Base-by-base conservation (phyloP, 2,888 invertebrate genomes). In the Corythucha ciliata region DNA sequence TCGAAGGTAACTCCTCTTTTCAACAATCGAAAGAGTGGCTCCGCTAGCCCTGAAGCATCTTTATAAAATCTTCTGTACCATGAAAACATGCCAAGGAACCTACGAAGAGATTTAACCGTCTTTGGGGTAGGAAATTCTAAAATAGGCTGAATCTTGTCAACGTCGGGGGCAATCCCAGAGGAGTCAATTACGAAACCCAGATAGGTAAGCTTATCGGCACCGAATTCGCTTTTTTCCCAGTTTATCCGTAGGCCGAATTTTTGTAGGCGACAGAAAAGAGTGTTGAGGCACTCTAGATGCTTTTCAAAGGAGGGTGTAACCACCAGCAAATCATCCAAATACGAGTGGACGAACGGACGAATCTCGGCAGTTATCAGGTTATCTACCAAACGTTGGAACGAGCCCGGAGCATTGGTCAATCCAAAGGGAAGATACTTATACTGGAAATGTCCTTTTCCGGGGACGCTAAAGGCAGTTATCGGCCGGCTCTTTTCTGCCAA, bases 1-100 rank as follows among this genome's bases (percentile, higher is more conserved):
- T 7, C 4, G 4, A 3, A 33, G 4, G 4, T 7, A 14, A 5
- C 18, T 4, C 7, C 7, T 7, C 18, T 33, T 7, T 7, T 7
- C 4, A 33, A 18, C 8, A 33, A 33, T 4, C 16, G 4, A 5
- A 18, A 16, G 4, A 63, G 37, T 0, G 61, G 60, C 5, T 53
- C 58, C 1, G 52, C 49, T 1, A 57, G 18, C 0, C 57, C 53
- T 0, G 61, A 55, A 24, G 59, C 59, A 26, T 62, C 50, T 1
- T 53, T 54, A 2, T 63, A 54, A 39, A 62, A 63, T 1, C 58
- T 54, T 1, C 62, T 53, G 27, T 57, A 57, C 57, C 57, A 57
- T 10, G 51, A 49, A 1, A 51, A 40, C 24, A 47, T 44, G 3
- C 57, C 57, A 22, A 14, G 18, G 25, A 52, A 52, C 29, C 45